Evolutionary conservation across 2,888 invertebrate species (phyloP), one percentile per base, ranked within the genome.

Genomic region (Oconnorella tubifera): DNA sequence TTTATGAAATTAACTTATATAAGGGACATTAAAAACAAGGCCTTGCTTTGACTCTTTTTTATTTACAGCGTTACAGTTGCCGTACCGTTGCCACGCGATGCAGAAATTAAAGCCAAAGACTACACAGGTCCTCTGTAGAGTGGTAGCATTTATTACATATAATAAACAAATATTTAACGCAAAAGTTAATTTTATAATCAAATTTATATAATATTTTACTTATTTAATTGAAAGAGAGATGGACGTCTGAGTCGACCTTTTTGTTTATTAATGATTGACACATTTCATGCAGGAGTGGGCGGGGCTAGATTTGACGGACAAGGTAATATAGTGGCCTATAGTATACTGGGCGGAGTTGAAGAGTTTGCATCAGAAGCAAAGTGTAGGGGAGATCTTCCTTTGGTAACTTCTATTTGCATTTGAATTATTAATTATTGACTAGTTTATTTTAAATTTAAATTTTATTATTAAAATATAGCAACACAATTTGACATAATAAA

Each of bases 291-390:
- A 60, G 60, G 29, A 14, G 50, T 62, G n/a, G 72, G 76, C 56
- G 81, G 81, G 10, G 77, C 79, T 3, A 68, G 78, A 1, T 80
- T 79, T 69, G 75, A 78, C 66, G 51, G 65, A 4, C 57, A 70
- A 33, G 81, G 81, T 0, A 69, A 73, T 56, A 76, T 80, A 19
- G 71, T 82, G 19, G 72, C 77, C 1, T 75, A 82, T 72, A 81
- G 81, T 67, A 76, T 82, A 61, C 76, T 82, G 49, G 82, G 82
- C 32, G 73, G 70, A 33, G 76, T 77, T 40, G 78, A 80, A 49
- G 80, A 81, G 3, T 82, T 74, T 71, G 73, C 73, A 59, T 69
- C 62, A 40, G 75, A 77, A 60, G 81, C 78, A 4, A 60, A 72
- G 14, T 63, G 59, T 33, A 63, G 70, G 57, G 79, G 78, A 57